Evolutionary conservation across 2,113 vertebrate species (phyloP), one percentile per base, ranked within the genome.

Genomic region (Carassius carassius): DNA sequence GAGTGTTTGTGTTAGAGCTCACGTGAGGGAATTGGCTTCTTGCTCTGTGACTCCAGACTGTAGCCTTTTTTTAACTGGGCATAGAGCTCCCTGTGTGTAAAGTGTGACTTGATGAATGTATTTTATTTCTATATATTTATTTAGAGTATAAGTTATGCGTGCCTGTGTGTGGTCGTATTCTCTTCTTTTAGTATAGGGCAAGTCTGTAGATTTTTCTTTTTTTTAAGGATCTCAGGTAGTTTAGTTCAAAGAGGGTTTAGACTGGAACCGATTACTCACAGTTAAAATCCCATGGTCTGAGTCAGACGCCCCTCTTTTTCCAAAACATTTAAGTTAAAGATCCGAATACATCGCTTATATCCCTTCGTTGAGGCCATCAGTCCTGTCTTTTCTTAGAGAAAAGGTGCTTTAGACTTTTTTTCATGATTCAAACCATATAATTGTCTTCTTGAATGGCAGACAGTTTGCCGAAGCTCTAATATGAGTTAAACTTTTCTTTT

Each of bases 11-110:
- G 44, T 81, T 65, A 56, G 63, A 35, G 44, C 35, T 51, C 54
- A 37, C 25, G n/a, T 86, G 78, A 56, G 84, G 78, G 44, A 76
- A 62, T 56, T 54, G 11, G 69, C 69, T 62, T 78, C 84, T 29
- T 19, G 76, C 83, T 62, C 82, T 58, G 65, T 70, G 47, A 69
- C 84, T 58, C 25, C 69, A 41, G 62, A 65, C 78, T 63, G 62
- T 69, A 69, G 25, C 13, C 19, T 25, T 63, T 70, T n/a, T 83
- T 67, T 58, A 49, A 62, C 35, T 62, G 25, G 72, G 41, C 73
- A 82, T 77, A 47, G 67, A 70, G 79, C 80, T 87, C 67, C 62
- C 41, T 41, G 69, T 81, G 69, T 81, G 51, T 78, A 63, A 29
- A 10, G 35, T 29, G 16, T 78, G 74, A 72, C 62, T 58, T 35